Conservation (phyloP, 2,797 vertebrate species). For the Acanthiza pusilla region DNA sequence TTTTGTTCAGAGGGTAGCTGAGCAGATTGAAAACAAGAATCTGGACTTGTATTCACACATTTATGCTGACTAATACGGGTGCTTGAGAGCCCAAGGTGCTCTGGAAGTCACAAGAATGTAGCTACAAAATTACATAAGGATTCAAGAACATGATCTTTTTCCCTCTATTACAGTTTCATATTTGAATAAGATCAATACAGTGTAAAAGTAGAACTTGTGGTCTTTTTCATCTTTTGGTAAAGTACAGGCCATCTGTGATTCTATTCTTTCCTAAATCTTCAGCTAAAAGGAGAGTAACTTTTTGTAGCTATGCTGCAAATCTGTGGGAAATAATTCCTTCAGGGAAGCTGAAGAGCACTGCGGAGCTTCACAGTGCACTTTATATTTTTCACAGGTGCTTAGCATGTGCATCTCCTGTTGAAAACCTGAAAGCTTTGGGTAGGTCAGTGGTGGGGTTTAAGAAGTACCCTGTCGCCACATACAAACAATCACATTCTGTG, state of each 20-base stretch:
- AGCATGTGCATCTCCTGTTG: neutral
- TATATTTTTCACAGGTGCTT: neutral
- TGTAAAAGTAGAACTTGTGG: neutral
- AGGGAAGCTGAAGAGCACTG: neutral
- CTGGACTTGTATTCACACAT: neutral
- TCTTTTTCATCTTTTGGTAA: neutral
- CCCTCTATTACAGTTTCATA: neutral
- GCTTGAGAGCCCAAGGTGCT: neutral
- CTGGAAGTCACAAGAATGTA: neutral
- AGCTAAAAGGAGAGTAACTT: neutral
- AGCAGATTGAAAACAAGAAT: neutral
- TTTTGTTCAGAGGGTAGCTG: neutral
- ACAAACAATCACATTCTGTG: neutral
- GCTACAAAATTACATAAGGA: neutral
- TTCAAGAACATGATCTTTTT: neutral
- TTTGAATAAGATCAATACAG: neutral
- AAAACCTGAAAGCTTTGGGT: neutral
- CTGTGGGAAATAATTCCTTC: neutral
- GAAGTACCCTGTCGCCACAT: neutral
- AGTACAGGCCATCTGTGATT: neutral
- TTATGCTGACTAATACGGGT: neutral
- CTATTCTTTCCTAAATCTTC: neutral
- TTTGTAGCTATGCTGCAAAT: neutral
- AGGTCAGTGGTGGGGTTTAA: neutral
- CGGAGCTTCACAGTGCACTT: neutral